Evolutionary conservation across 2,797 vertebrate genomes (phyloP), one percentile per base, ranked within the genome.

Genomic region (Leucoraja ocellata): DNA sequence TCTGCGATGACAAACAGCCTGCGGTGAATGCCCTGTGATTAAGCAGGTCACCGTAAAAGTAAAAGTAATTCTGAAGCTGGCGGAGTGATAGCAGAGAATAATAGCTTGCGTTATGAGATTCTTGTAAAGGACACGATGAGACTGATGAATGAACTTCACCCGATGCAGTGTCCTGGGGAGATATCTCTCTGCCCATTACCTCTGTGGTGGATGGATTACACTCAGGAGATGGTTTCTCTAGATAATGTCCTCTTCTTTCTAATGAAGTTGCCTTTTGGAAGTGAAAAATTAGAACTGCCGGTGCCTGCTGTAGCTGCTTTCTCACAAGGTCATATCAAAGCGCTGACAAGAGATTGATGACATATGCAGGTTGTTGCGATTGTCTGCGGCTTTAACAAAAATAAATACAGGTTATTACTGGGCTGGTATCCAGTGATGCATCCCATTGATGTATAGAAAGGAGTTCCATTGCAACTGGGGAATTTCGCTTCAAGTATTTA

Each of bases 51-150:
- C 63, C 0, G 16, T n/a, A n/a, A n/a, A n/a, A n/a, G n/a, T n/a
- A n/a, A n/a, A n/a, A n/a, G 84, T 65, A 88, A 88, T 65, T 88
- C 84, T 65, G 14, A 63, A n/a, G 61, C 84, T n/a, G 16, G 81
- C 28, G 84, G 84, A 16, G 7, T 6, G n/a, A 13, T 32, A 68
- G 84, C 10, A 6, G 21, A 88, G 84, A 88, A 88, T 88, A 88
- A 88, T 88, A 36, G 61, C 84, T 88, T 36, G n/a, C 84, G 32
- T 88, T 88, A 88, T 88, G 84, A 88, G 84, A 88, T 88, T 68
- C 84, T 88, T 68, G 84, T 88, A 88, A 68, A 88, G 32, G 84
- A 36, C 84, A 88, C 21, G 84, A 68, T 63, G 16, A 88, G 84
- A 36, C 61, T 68, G 61, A 36, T 16, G 84, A 21, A 36, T 68